Evolutionary conservation across 2,797 vertebrate species (phyloP).

Genomic region (Rachycentron canadum): DNA sequence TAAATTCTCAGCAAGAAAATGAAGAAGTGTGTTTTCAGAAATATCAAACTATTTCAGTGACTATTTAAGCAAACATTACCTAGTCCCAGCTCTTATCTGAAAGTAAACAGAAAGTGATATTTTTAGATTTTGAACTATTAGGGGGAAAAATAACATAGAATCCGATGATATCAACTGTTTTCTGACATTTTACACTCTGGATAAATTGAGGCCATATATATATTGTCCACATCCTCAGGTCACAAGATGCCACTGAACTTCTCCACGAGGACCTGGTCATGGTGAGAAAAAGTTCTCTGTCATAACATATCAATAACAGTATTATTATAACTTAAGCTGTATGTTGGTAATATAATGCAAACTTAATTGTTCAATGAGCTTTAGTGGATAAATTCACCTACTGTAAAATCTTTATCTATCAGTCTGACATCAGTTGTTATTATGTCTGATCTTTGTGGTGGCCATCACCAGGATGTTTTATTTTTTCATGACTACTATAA

Average conservation of each 20-base stretch:
- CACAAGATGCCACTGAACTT: constrained; percentile 93
- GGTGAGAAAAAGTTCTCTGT: constrained; percentile 86
- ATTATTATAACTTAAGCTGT: not conserved
- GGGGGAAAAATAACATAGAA: too few species aligned
- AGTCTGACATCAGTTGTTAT: not conserved
- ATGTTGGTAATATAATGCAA: not conserved
- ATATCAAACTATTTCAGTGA: too few species aligned
- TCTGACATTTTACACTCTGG: not conserved
- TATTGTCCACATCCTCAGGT: constrained; percentile 83
- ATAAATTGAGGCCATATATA: not conserved
- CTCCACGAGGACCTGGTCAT: constrained; percentile 91
- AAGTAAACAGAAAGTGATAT: too few species aligned
- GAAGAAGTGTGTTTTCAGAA: not conserved
- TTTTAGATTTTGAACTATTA: too few species aligned
- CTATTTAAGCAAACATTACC: not conserved
- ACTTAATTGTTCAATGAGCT: not conserved
- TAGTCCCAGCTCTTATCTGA: not conserved
- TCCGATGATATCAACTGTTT: too few species aligned
- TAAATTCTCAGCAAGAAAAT: too few species aligned
- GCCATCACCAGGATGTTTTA: too few species aligned
- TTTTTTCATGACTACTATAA: not conserved
- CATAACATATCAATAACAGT: not conserved
- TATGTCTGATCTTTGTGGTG: not conserved
- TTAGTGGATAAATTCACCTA: not conserved
- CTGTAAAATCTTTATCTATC: too few species aligned